Base-by-base conservation (phyloP, 2,888 invertebrate species). In the Aphidius colemani region DNA sequence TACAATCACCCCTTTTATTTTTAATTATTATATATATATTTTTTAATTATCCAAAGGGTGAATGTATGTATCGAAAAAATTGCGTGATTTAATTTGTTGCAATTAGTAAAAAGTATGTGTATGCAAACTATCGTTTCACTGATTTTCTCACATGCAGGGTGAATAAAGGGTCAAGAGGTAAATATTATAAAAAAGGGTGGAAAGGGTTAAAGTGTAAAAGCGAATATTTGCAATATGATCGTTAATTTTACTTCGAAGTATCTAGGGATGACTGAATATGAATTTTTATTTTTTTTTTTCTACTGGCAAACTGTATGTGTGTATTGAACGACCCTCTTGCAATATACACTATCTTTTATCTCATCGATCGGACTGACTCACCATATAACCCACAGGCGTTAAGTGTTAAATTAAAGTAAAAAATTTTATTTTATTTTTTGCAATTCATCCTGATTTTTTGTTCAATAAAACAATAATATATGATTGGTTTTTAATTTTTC, bases 41-140 rank as follows among this genome's bases (percentile, higher is more conserved):
- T 30, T 30, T 30, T 30, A 30, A 30, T 30, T 30, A 3, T 30
- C 5, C 5, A 49, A 39, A 51, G 51, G 39, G 51, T 51, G 39
- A 39, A 10, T 10, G 30, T 51, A 55, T 44, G 53, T 67, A 71
- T 73, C 72, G 73, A 73, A 30, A 30, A 30, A 74, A 71, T 73
- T 70, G 75, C 73, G 75, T 76, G 79, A 80, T 79, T 80, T 77
- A 79, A 80, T 81, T 80, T 74, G 76, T 76, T 74, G 72, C 78
- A 81, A 80, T 81, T 79, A 75, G 75, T 76, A 30, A 2, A 2
- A 30, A 30, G 30, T 30, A 70, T 75, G 74, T 71, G 13, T 18
- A 18, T 18, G 69, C 65, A 66, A 39, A 71, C 69, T 66, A 67
- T 67, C 57, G 66, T 62, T 61, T 62, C 45, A 65, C 64, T 18